Evolutionary conservation across 2,113 vertebrate genomes (phyloP).

Genomic region (Brienomyrus longianalis): DNA sequence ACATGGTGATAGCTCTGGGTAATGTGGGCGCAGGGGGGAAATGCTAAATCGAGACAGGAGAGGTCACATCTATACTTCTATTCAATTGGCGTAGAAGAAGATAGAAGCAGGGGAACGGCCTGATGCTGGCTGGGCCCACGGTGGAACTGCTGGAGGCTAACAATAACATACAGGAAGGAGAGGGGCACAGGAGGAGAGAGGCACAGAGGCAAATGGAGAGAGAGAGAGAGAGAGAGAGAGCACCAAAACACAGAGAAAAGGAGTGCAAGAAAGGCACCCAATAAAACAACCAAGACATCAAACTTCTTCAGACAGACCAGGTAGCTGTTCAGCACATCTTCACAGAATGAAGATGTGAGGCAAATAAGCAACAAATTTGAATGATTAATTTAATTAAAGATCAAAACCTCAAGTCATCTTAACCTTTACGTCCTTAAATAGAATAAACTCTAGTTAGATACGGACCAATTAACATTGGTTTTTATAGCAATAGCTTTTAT

Average conservation of each 20-base stretch:
- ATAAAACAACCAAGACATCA: neutral
- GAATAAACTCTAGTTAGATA: neutral
- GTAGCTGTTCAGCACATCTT: neutral
- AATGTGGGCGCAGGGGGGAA: constrained; percentile 23
- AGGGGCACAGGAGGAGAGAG: neutral
- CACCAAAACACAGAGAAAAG: neutral
- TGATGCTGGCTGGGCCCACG: neutral
- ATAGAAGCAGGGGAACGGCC: neutral
- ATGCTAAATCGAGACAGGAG: constrained; percentile 30
- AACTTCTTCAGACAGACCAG: neutral
- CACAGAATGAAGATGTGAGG: neutral
- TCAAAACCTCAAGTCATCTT: neutral
- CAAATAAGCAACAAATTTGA: neutral
- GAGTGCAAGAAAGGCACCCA: neutral
- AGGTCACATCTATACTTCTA: constrained; percentile 39
- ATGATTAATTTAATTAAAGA: neutral
- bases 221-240: neutral
- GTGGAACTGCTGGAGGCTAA: neutral
- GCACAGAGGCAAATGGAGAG: neutral
- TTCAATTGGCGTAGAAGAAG: constrained; percentile 23
- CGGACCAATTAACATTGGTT: neutral
- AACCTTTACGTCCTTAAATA: neutral
- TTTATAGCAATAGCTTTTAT: neutral
- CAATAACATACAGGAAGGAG: neutral
- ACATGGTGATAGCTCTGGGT: constrained; percentile 29